Conservation (phyloP, 2,888 invertebrate genomes). For the Hedychridium roseum region DNA sequence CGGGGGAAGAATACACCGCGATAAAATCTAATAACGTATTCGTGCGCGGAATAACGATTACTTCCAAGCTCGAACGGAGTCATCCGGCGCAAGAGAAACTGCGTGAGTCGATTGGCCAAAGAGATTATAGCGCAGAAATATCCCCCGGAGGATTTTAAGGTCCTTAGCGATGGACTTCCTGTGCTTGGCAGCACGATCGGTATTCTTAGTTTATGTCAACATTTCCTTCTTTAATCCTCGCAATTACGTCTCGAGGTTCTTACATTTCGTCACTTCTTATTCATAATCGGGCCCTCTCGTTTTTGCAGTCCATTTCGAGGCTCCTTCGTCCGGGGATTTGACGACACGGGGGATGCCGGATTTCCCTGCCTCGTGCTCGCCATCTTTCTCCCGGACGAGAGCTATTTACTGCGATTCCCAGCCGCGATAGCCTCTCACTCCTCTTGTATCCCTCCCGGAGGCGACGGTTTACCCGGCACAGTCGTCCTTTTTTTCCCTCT, state of each 20-base stretch:
- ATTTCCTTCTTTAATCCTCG: conserved; percentile 17
- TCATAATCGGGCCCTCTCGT: too few species aligned
- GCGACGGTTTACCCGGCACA: conserved; percentile 23
- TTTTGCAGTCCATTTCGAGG: neutral
- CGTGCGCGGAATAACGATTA: too few species aligned
- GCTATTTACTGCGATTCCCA: conserved; percentile 46
- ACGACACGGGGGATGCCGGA: neutral
- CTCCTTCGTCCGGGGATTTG: neutral
- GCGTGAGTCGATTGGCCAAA: too few species aligned
- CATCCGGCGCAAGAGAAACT: too few species aligned
- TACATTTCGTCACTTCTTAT: conserved; percentile 21
- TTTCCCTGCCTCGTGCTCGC: conserved; percentile 1
- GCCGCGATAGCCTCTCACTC: conserved; percentile 29
- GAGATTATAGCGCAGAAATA: too few species aligned
- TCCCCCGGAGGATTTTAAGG: too few species aligned
- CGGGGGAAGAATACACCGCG: conserved; percentile 8
- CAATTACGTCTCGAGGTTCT: conserved; percentile 8
- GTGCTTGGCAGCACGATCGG: too few species aligned
- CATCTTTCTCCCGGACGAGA: conserved; percentile 18
- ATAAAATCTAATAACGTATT: conserved; percentile 16
- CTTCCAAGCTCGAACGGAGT: too few species aligned
- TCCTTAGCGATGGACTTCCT: too few species aligned
- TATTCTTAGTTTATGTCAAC: too few species aligned
- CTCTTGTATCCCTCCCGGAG: conserved; percentile 24
- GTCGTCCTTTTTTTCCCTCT: conserved; percentile 22